Evolutionary conservation across 2,797 vertebrate species (phyloP).

Genomic region (Myripristis murdjan): DNA sequence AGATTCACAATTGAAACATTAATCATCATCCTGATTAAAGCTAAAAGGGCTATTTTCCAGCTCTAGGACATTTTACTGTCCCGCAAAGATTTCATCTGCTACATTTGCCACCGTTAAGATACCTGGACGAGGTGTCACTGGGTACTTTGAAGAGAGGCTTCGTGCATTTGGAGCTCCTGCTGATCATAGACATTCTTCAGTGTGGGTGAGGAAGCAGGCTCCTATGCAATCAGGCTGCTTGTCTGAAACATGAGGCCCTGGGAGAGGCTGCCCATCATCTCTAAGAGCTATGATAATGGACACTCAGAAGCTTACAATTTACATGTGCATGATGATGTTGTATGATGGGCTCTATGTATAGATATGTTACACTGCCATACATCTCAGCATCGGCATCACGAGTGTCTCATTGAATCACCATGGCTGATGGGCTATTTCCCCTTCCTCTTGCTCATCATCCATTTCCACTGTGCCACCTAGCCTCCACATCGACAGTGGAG

Average conservation of each 20-base stretch:
- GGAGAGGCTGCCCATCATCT: slow-evolving; percentile 22
- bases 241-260: slow-evolving; percentile 53
- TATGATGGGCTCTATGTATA: not conserved
- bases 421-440: not conserved
- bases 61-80: slow-evolving; percentile 45
- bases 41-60: slow-evolving; percentile 65
- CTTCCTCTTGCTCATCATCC: slow-evolving; percentile 4
- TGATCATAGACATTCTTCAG: slow-evolving; percentile 60
- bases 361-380: not conserved
- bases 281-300: slow-evolving; percentile 22
- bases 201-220: slow-evolving; percentile 7
- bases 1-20: slow-evolving; percentile 80
- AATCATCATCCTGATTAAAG: slow-evolving; percentile 84
- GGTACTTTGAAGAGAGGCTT: slow-evolving; percentile 15
- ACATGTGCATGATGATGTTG: slow-evolving; percentile 5
- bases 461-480: slow-evolving; percentile 3
- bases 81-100: slow-evolving; percentile 50
- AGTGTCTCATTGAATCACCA: slow-evolving; percentile 20
- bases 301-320: not conserved
- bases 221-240: slow-evolving; percentile 63
- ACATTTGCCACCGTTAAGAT: slow-evolving; percentile 58
- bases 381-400: slow-evolving; percentile 5
- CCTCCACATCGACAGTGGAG: slow-evolving; percentile 4
- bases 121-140: slow-evolving; percentile 49
- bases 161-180: slow-evolving; percentile 55